phyloP scores from a whole-genome alignment of 2,797 vertebrate species.

The Anolis apletophallus region DNA sequence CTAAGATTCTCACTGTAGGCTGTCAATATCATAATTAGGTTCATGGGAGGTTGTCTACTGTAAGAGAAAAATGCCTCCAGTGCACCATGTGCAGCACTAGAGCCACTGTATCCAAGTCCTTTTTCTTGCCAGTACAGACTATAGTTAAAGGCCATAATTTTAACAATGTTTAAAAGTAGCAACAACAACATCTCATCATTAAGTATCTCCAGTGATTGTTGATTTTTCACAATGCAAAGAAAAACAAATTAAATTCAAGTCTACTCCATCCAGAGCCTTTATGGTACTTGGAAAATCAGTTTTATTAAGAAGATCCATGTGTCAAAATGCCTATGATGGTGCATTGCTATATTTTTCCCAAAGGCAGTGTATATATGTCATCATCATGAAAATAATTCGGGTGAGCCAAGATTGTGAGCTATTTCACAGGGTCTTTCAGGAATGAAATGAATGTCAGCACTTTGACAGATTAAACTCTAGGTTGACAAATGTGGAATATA shows the following conservation, averaged over 20 bases:
- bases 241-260: slow-evolving; percentile 13
- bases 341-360: slow-evolving; percentile 1
- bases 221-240: neutral
- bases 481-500: slow-evolving; percentile 23
- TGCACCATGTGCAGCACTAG: neutral
- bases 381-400: slow-evolving; percentile 6
- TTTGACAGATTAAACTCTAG: slow-evolving; percentile 14
- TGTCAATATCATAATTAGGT: neutral
- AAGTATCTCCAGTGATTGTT: neutral
- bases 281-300: neutral
- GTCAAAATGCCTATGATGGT: neutral
- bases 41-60: neutral
- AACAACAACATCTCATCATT: neutral
- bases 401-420: slow-evolving; percentile 6
- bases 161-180: neutral
- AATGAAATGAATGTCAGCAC: slow-evolving; percentile 17
- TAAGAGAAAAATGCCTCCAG: neutral
- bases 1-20: too few relatives aligned
- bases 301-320: neutral
- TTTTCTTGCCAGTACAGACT: neutral
- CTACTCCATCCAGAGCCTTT: neutral
- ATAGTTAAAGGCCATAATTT: neutral
- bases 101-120: neutral
- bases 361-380: neutral
- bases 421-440: slow-evolving; percentile 9